Evolutionary conservation across 2,797 vertebrate genomes (phyloP), one percentile per base, ranked within the genome.

Genomic region (Eidolon dupreanum): DNA sequence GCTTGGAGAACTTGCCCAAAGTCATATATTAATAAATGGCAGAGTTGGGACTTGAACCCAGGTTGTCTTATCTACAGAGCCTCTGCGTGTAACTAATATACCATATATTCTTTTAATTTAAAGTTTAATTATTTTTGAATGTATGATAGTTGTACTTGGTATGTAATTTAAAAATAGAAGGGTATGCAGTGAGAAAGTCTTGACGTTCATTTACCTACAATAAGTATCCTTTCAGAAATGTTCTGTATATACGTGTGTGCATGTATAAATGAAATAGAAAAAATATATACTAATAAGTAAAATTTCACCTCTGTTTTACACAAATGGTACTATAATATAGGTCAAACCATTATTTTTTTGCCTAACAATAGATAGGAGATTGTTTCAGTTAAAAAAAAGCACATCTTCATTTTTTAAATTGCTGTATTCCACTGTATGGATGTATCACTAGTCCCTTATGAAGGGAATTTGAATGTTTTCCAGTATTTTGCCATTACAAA

Each of bases 81-180:
- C 31, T 82, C 41, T 93, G 49, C 9, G 10, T 87, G 12, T 78
- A 82, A 82, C 93, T 85, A 4, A 31, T 53, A 51, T 75, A 49
- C 15, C 49, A 26, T 36, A 24, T 53, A 49, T 68, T 85, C 17
- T 90, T 94, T 91, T 79, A 66, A 70, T 66, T 66, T 70, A 46
- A 95, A 93, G 38, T 71, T 77, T 88, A 63, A 78, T 93, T 90
- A 46, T 33, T 70, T 74, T 82, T 61, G 24, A 81, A n/a, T 82
- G 92, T 38, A 71, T 94, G 65, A 2, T 73, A 70, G 28, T 81
- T 87, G 13, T 5, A 59, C 31, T 83, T 96, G 41, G 19, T 83
- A 71, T 19, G 24, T 66, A 86, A 83, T 83, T 87, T 78, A 92
- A 86, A 92, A 92, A 43, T 77, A 78, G 81, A 65, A 86, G 24